These are phyloP conservation scores for Zaprionus davidi DNA, from an alignment of 1,140 invertebrate species.

Conservation along the genomic window DNA sequence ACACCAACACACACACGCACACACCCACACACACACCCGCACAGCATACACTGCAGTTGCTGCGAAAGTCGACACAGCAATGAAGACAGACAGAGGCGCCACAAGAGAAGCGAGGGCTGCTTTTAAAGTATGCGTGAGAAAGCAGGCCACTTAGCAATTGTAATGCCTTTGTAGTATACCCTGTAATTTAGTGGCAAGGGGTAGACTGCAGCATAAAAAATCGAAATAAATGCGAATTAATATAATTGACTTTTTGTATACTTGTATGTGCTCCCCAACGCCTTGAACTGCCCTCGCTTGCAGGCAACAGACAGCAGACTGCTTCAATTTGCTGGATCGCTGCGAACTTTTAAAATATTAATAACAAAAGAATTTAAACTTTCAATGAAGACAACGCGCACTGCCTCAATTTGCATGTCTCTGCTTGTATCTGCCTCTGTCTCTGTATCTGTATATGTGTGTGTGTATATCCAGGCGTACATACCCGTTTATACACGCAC, in stretches of 20 bases:
- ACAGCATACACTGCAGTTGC: slow-evolving; percentile 53
- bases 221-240: neutral
- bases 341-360: slow-evolving; percentile 69
- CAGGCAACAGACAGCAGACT: slow-evolving; percentile 14
- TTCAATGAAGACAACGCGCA: slow-evolving; percentile 64
- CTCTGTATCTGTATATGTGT: neutral
- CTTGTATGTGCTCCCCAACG: neutral
- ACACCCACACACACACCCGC: slow-evolving; percentile 43
- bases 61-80: slow-evolving; percentile 26
- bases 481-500: neutral
- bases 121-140: neutral
- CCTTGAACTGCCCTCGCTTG: neutral
- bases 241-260: no score
- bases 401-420: slow-evolving; percentile 42
- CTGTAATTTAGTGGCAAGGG: neutral
- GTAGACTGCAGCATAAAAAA: neutral
- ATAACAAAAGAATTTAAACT: slow-evolving; percentile 80
- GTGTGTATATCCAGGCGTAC: slow-evolving; percentile 1
- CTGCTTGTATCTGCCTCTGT: slow-evolving; percentile 1
- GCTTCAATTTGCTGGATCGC: slow-evolving; percentile 43
- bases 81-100: neutral
- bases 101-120: neutral
- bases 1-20: slow-evolving; percentile 34
- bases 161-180: neutral
- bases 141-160: neutral